These are phyloP conservation scores for Leptodactylus fuscus DNA, from an alignment of 2,113 vertebrate genomes.

Conservation along the genomic window DNA sequence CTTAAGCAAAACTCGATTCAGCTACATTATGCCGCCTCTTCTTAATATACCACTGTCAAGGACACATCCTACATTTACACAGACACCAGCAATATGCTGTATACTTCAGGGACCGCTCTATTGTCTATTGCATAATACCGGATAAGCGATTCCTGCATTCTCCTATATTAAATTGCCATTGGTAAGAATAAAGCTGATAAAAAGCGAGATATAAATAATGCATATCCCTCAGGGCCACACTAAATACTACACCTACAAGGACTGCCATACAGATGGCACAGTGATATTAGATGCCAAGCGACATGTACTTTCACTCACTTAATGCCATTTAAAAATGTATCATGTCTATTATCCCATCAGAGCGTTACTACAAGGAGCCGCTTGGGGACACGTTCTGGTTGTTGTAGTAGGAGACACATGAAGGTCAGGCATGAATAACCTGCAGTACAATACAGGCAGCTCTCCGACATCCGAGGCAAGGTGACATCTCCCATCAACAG, in stretches of 20 bases:
- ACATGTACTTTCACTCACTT: neutral
- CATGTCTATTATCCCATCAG: slow-evolving; percentile 14
- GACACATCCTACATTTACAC: slow-evolving; percentile 2
- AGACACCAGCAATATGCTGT: slow-evolving; percentile 11
- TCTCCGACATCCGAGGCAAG: neutral
- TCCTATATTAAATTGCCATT: slow-evolving; percentile 28
- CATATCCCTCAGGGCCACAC: neutral
- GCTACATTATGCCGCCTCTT: neutral
- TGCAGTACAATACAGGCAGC: neutral
- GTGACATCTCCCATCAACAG: neutral
- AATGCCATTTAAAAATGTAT: slow-evolving; percentile 1
- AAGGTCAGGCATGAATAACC: slow-evolving; percentile 13
- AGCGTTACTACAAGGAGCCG: neutral
- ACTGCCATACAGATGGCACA: neutral
- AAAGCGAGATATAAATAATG: neutral
- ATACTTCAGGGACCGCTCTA: neutral
- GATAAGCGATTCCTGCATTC: neutral
- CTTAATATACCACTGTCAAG: neutral
- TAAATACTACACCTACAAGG: neutral
- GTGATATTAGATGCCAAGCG: slow-evolving; percentile 14
- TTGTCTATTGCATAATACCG: neutral
- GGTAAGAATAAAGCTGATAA: slow-evolving; percentile 14
- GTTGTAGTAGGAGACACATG: neutral
- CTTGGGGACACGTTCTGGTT: neutral
- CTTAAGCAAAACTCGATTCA: neutral